Base-by-base conservation (phyloP, 2,888 invertebrate species). In the Ecliptopera silaceata region DNA sequence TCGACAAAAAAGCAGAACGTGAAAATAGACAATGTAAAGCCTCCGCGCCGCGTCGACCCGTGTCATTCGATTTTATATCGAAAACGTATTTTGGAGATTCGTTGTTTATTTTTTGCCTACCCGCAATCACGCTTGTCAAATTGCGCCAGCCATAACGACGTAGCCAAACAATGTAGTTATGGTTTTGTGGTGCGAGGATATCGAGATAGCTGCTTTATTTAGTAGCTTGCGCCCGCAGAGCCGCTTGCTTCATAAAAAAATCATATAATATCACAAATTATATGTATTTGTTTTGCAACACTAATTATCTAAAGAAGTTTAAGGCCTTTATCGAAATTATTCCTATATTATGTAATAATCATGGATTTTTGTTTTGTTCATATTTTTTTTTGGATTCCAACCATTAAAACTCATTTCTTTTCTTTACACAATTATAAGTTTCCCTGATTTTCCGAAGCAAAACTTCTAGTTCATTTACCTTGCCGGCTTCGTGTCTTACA, bases 31-130 rank as follows among this genome's bases (percentile, higher is more conserved):
- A 49, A 41, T 11, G 22, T 22, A 3, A 1, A 6, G 22, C 53
- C 29, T 15, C 13, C 15, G 13, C 42, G 31, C 31, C 51, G 41
- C 56, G 50, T 31, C 50, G 45, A 46, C 46, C 50, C 47, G 47
- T 17, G 8, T 47, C 56, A 48, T 55, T 43, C 54, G 18, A 55
- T 55, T 54, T 55, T 55, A 54, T 54, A 55, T 55, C 54, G 43
- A 55, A 48, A 48, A 38, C 38, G 29, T 48, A 48, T 54, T 54
- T 47, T 22, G 31, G 36, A 43, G 43, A 57, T 57, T 49, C 34
- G 31, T 36, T 42, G 41, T 42, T 47, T 51, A 51, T 52, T 51
- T 42, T 56, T 48, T 34, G 51, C 29, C 46, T 51, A 49, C 56
- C 50, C 56, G 46, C 56, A 51, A 56, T 56, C 56, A 43, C 10